Percentiles rank a stretch among this genome's conserved stretches.
phyloP scores from a whole-genome alignment of 2,888 invertebrate genomes.

The Hirtodrosophila histrioides region DNA sequence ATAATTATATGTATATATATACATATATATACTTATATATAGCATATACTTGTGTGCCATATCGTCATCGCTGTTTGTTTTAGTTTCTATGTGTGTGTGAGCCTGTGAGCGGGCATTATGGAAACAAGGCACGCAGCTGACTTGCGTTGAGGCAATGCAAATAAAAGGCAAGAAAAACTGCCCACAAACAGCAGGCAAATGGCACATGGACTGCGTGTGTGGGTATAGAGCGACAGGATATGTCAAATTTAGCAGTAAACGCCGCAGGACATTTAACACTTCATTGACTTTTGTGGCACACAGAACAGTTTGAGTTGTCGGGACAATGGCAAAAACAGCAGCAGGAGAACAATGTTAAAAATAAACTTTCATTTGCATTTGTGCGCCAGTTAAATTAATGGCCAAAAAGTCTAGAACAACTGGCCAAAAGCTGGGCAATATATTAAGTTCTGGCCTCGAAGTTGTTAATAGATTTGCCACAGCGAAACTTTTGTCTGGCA shows the following conservation, averaged over 20 bases:
- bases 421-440: constrained; percentile 24
- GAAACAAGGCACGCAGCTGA: constrained; percentile 59
- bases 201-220: constrained; percentile 35
- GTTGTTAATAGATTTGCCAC: constrained; percentile 48
- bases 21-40: not conserved
- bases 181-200: constrained; percentile 5
- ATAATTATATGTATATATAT: constrained; percentile 58
- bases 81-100: constrained; percentile 5
- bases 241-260: constrained; percentile 44
- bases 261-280: constrained; percentile 72
- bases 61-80: constrained; percentile 26
- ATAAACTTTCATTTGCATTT: constrained; percentile 69
- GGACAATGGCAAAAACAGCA: too few species aligned
- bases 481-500: constrained; percentile 12
- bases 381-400: constrained; percentile 61
- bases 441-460: constrained; percentile 28
- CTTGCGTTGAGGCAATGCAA: constrained; percentile 21
- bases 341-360: constrained; percentile 2
- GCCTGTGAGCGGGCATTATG: constrained; percentile 36
- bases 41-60: not conserved
- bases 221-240: constrained; percentile 24
- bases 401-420: constrained; percentile 14
- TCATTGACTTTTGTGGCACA: constrained; percentile 64
- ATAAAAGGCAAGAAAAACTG: constrained; percentile 9
- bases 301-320: too few species aligned